Base-by-base conservation (phyloP, 1,140 invertebrate genomes). In the Drosophila albomicans region DNA sequence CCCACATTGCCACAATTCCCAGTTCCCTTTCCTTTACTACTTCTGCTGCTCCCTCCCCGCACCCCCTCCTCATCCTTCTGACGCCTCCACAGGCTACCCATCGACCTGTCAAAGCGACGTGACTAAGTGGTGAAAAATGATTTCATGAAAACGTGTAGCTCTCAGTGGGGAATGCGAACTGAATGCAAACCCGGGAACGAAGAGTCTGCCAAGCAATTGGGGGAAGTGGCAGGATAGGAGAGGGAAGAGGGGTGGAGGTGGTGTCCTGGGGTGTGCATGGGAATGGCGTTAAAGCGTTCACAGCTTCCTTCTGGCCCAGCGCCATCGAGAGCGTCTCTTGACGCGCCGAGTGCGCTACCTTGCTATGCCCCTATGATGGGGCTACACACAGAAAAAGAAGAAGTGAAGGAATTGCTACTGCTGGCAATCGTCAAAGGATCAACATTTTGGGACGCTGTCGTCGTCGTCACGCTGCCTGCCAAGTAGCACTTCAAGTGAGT, bases 121-220 rank as follows among this genome's bases (percentile, higher is more conserved):
- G 84, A 88, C 84, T 88, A 88, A 88, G 84, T 88, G 84, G 84
- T 88, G 84, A 88, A 88, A 88, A 88, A 88, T 88, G 84, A 88
- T 88, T 88, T 88, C 84, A 80, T 88, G 85, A 81, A 82, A 88
- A 87, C 84, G 84, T 87, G 84, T 87, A 86, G 82, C 84, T 82
- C 73, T 78, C 73, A 58, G 52, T 69, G 84, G 84, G 84, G 87
- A 88, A 74, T 78, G 78, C 58, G 63, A 79, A 72, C 62, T 62
- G 79, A 82, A 72, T 84, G 84, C 75, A 82, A 75, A 74, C 70
- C 70, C 51, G 20, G 13, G 66, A 57, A 41, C 54, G 30, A 57
- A 25, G n/a, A 32, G 30, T 16, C 61, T 25, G 5, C 11, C 59
- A n/a, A 32, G 51, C 25, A 25, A 54, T 4, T 56, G 63, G 30